Base-by-base conservation (phyloP, 2,888 invertebrate genomes). In the Glyphotaelius pellucidus region DNA sequence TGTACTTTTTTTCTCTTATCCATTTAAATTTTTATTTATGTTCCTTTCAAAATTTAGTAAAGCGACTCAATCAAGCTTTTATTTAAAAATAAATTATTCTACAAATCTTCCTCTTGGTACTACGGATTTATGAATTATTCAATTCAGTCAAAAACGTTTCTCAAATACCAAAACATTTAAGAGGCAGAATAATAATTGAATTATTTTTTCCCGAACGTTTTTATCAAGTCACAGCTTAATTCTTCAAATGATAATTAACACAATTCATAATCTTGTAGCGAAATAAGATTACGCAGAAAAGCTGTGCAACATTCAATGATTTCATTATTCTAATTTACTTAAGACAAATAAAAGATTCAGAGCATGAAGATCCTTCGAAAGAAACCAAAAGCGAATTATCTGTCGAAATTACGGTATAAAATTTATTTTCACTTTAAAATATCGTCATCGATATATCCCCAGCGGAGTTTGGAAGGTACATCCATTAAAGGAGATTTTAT, bases 171-270 rank as follows among this genome's bases (percentile, higher is more conserved):
- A 86, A 86, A 38, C 42, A 86, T 86, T 86, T 47, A 47, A 86
- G 30, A 15, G 47, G 52, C 42, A 42, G 86, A 52, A 86, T 86
- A 52, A 86, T 31, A 86, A 86, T 86, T 86, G 42, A 86, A 86
- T 86, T 47, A n/a, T n/a, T 86, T 86, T 86, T 86, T 86, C 81
- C 7, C n/a, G 30, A 86, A n/a, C 86, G 47, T 86, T 86, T 42
- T 42, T 42, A 47, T n/a, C 19, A 42, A 86, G n/a, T 86, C n/a
- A 14, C 86, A 19, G 35, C n/a, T n/a, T 25, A 47, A 38, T 38
- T 86, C 86, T 86, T 38, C 38, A 47, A 86, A 38, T n/a, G 32
- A 84, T 38, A 32, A 81, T 31, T 32, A 85, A 85, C 19, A 52
- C 19, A 52, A 19, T 52, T 52, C 7, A 52, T 52, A 52, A 19